Evolutionary conservation across 2,113 vertebrate genomes (phyloP).

Genomic region (Ophiodon elongatus): DNA sequence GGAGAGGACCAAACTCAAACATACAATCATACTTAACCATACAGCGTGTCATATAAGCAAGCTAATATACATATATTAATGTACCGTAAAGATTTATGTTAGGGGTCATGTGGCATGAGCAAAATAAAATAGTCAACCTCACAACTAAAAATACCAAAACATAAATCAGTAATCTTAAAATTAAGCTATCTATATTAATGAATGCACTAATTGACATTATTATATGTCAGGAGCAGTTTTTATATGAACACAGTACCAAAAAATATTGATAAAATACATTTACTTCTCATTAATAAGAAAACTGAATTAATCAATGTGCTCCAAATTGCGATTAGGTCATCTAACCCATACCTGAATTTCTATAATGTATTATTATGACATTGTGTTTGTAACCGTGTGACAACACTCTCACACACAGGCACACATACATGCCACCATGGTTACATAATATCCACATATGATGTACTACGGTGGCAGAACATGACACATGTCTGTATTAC

Average conservation of each 20-base stretch:
- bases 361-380: neutral
- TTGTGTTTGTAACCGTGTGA: neutral
- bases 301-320: slow-evolving; percentile 4
- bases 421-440: neutral
- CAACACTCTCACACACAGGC: neutral
- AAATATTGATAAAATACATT: neutral
- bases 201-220: neutral
- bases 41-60: slow-evolving; percentile 8
- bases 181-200: neutral
- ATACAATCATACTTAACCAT: slow-evolving; percentile 41
- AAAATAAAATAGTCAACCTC: neutral
- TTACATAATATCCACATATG: neutral
- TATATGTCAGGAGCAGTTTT: neutral
- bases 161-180: neutral
- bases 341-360: neutral
- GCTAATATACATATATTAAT: slow-evolving; percentile 44
- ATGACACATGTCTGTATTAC: neutral
- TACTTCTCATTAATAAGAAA: neutral
- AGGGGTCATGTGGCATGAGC: neutral
- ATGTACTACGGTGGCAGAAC: slow-evolving; percentile 3
- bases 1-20: slow-evolving; percentile 60
- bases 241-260: neutral
- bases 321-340: neutral
- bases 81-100: slow-evolving; percentile 28
- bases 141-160: slow-evolving; percentile 1